Conservation (phyloP, 2,113 vertebrate species). For the Percina caprodes region DNA sequence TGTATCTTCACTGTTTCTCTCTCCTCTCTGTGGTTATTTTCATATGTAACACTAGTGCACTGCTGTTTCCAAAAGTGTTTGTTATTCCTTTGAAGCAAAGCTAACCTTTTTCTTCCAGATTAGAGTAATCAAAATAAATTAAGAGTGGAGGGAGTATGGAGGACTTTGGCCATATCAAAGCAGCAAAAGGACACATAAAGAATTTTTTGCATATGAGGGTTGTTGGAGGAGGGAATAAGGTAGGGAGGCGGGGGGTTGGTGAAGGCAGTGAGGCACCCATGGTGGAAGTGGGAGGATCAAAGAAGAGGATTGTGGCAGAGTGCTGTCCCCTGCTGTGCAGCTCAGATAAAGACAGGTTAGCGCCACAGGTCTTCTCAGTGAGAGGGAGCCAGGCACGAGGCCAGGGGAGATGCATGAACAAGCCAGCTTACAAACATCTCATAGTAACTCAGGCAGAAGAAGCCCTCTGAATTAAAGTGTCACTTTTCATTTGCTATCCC, state of each 20-base stretch:
- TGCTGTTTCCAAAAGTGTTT: conserved; percentile 58
- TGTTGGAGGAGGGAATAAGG: conserved; percentile 37
- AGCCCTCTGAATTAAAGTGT: conserved; percentile 86
- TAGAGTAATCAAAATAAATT: conserved; percentile 72
- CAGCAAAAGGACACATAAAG: conserved; percentile 59
- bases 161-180: conserved; percentile 72
- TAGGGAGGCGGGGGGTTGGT: not conserved
- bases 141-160: conserved; percentile 37
- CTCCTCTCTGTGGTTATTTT: conserved; percentile 31
- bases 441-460: conserved; percentile 86
- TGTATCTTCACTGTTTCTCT: conserved; percentile 15
- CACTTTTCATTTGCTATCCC: conserved; percentile 86
- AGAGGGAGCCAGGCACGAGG: conserved; percentile 75
- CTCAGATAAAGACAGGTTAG: conserved; percentile 80
- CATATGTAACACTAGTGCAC: conserved; percentile 7
- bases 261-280: conserved; percentile 31
- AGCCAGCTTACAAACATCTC: conserved; percentile 86
- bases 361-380: conserved; percentile 74
- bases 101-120: conserved; percentile 65
- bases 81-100: conserved; percentile 56
- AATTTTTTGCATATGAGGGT: conserved; percentile 64
- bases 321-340: conserved; percentile 72
- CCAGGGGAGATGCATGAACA: conserved; percentile 80
- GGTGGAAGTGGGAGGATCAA: conserved; percentile 73
- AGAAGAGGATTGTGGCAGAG: conserved; percentile 71